phyloP scores from a whole-genome alignment of 2,888 invertebrate genomes.

The Catocala fraxini region DNA sequence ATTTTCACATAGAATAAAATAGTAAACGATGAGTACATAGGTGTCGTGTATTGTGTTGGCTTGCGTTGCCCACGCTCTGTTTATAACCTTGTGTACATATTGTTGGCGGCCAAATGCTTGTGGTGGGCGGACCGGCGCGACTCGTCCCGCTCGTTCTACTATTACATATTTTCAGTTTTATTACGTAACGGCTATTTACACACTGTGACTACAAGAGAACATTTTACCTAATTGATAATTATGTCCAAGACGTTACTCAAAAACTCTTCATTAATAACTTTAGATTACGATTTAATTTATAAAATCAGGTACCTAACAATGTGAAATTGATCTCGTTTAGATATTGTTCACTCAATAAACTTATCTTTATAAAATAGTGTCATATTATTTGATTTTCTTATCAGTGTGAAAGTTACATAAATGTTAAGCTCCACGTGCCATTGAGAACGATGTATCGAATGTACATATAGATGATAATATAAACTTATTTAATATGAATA shows the following conservation, averaged over 20 bases:
- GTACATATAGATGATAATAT: neutral
- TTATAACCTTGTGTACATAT: conserved; percentile 75
- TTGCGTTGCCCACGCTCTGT: conserved; percentile 71
- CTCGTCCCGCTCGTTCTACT: conserved; percentile 61
- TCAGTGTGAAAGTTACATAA: neutral
- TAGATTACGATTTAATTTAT: too few species aligned
- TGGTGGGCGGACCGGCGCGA: conserved; percentile 75
- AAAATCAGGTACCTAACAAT: too few species aligned
- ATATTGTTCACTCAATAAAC: neutral
- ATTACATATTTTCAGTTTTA: conserved; percentile 60
- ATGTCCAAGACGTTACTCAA: too few species aligned
- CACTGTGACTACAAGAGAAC: conserved; percentile 29
- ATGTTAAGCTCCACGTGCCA: conserved; percentile 1
- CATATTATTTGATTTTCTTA: neutral
- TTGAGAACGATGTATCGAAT: conserved; percentile 9
- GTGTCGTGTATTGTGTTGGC: conserved; percentile 62
- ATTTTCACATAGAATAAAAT: conserved; percentile 20
- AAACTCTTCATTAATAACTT: too few species aligned
- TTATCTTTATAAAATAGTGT: neutral
- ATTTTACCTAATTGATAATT: neutral
- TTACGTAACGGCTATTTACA: conserved; percentile 74
- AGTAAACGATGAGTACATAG: conserved; percentile 39
- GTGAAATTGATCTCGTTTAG: neutral
- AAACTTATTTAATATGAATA: neutral
- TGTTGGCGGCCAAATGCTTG: conserved; percentile 72